These are phyloP conservation scores for Premnoplex brunnescens DNA, from an alignment of 2,797 vertebrate genomes.

Conservation along the genomic window DNA sequence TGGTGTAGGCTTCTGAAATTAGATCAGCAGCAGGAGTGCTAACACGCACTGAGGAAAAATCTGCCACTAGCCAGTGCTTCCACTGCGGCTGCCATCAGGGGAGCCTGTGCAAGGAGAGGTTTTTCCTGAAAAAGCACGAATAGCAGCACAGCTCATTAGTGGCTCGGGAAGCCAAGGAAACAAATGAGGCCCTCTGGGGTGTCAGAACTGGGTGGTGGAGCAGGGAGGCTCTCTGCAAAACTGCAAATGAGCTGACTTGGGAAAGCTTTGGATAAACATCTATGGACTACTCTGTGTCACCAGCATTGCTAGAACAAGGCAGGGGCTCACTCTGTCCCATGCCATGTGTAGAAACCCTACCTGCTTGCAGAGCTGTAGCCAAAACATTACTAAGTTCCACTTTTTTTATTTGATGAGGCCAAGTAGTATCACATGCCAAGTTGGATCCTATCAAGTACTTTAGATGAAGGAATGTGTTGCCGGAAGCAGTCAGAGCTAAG, in stretches of 20 bases:
- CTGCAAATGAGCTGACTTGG: background rate
- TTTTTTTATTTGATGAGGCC: background rate
- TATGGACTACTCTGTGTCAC: background rate
- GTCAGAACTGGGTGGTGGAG: background rate
- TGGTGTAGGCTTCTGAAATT: background rate
- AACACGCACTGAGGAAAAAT: background rate
- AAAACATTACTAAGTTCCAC: background rate
- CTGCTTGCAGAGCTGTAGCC: background rate
- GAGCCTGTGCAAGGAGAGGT: background rate
- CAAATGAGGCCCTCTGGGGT: background rate
- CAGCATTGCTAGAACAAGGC: background rate
- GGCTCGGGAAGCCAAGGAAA: fast-evolving
- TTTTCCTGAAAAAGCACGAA: background rate
- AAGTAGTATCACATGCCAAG: background rate
- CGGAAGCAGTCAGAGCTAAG: background rate
- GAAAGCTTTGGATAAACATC: background rate
- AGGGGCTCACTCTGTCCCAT: background rate
- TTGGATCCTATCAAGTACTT: background rate
- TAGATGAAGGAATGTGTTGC: background rate
- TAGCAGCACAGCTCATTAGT: background rate
- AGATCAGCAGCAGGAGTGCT: background rate
- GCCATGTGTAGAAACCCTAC: background rate
- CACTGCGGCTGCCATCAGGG: background rate
- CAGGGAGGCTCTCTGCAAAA: background rate
- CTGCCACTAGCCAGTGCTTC: background rate